Evolutionary conservation across 2,113 vertebrate species (phyloP), one percentile per base, ranked within the genome.

Genomic region (Pipa parva): DNA sequence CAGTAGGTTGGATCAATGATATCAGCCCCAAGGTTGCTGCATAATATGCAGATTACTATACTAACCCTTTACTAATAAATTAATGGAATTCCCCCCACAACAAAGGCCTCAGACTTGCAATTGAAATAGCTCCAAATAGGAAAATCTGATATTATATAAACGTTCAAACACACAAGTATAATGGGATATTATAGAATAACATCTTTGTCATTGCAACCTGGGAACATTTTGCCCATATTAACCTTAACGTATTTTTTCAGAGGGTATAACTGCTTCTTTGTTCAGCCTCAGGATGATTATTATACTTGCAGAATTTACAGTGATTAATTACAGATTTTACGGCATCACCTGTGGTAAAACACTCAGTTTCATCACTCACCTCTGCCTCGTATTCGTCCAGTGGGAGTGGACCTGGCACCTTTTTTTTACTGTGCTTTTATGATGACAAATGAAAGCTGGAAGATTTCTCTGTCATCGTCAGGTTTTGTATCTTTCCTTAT

Each of bases 401-500:
- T 24, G 66, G 66, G 66, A 70, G 49, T 54, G 29, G 31, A 26
- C 39, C 48, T 28, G 61, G 51, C 66, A 68, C 66, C 42, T 46
- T n/a, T 57, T 70, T 70, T 70, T 70, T 52, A 70, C 61, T 70
- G 66, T 61, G 29, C 46, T 51, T 70, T 61, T 61, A 70, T 70
- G 57, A 70, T 61, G 66, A 70, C 45, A 61, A 61, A 70, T 70
- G 57, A 70, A 61, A 61, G 46, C 26, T 4, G 24, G 8, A 12
- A 70, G 48, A 70, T 61, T 52, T 70, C 58, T 70, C 58, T 61
- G 26, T 54, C 48, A 60, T 54, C 61, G 56, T 70, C 57, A 70
- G 36, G 48, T 54, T 70, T 70, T 68, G 56, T 57, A 59, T 51
- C 22, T 50, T 37, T 42, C 29, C 51, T 61, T 70, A 48, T 26